Evolutionary conservation across 2,888 invertebrate genomes (phyloP), one percentile per base, ranked within the genome.

Genomic region (Eulithis prunata): DNA sequence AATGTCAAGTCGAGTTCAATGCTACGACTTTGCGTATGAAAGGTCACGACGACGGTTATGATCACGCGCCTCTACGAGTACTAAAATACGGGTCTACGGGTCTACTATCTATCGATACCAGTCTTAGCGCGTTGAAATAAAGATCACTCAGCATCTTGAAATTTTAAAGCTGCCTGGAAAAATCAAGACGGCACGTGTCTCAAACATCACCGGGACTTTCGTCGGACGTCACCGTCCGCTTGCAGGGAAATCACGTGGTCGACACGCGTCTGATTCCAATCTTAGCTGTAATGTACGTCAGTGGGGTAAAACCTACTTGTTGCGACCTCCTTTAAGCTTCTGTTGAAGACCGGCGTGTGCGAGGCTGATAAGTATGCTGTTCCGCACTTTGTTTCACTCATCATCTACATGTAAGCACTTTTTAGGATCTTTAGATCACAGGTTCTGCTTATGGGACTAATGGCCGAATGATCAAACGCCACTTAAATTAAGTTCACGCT

Each of bases 241-340:
- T 47, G 14, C 41, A 47, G 14, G 47, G 8, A 47, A 14, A 47
- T 14, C 47, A 47, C 47, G 47, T 14, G 47, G 41, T 41, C 8
- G 41, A 41, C 47, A 47, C 47, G 47, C 47, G 47, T 47, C 8
- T 47, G 47, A 14, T 47, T 13, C 14, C 47, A 14, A 47, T 47
- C 47, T 13, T 47, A 8, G 13, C 14, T 46, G 45, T 46, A 6
- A 47, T 47, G 14, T 47, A 47, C 14, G 47, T 47, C 14, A 47
- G 47, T 47, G 14, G 47, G 14, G 13, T 47, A 13, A 41, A 47
- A 13, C 47, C 8, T 14, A 14, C 8, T 41, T 47, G 47, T 13
- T 13, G 47, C 14, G 47, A 47, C 47, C 47, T 47, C 14, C 41
- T 2, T 5, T 5, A 41, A 41, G 8, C n/a, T 46, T 46, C 45